Base-by-base conservation (phyloP, 2,888 invertebrate genomes). In the Epinotia bilunana region DNA sequence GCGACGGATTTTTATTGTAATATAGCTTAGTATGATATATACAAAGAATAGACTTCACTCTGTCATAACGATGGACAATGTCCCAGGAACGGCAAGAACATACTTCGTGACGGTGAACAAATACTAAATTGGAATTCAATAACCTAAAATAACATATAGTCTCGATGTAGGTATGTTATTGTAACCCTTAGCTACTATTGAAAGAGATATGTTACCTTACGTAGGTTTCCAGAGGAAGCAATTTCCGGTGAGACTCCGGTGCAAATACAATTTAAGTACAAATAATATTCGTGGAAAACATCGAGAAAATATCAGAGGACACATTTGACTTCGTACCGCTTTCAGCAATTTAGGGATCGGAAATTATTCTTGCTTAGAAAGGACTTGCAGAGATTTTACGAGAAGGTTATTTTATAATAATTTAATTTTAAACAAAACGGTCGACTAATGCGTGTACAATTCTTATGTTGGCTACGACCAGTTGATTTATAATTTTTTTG, bases 241-340 rank as follows among this genome's bases (percentile, higher is more conserved):
- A 73, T 73, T 73, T 73, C 65, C 72, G 65, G 65, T 28, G 9
- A 49, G 28, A 20, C n/a, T 11, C 61, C 13, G 39, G n/a, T n/a
- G 16, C 23, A 69, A 69, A 58, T 57, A 68, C 20, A 58, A 23
- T 65, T 64, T 16, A 49, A 11, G n/a, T 46, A 49, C 39, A 58
- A 58, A 68, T 16, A 58, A 68, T 28, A n/a, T 6, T n/a, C 33
- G 20, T 39, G 6, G 20, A 33, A 57, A 68, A 58, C 20, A 3
- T 61, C 23, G 23, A 60, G 4, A 60, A 23, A 60, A 60, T 60
- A 6, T 9, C 39, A 39, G n/a, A 7, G 23, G 57, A 60, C 16
- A 60, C 60, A 5, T 23, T 28, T 7, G 57, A 57, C 9, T 57
- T 57, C 2, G 57, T 11, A 11, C 20, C 12, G 7, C 57, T 57